These are phyloP conservation scores for Frieseomelitta varia DNA, from an alignment of 1,140 invertebrate genomes.

Conservation along the genomic window DNA sequence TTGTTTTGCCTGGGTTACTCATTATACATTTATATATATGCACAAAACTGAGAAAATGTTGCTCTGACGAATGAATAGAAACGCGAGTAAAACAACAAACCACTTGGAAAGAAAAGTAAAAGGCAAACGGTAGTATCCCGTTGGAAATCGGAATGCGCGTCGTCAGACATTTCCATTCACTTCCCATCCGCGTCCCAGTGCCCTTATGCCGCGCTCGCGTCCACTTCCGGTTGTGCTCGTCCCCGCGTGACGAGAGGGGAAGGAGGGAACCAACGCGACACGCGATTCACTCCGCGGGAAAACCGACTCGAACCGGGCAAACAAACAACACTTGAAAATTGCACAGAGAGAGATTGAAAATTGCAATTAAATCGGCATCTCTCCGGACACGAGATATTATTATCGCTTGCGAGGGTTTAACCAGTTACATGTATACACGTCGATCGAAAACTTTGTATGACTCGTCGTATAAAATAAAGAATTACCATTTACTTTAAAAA, in stretches of 20 bases:
- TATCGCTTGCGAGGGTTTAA: not conserved
- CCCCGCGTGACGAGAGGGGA: slow-evolving; percentile 73
- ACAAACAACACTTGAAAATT: not conserved
- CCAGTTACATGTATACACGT: no score
- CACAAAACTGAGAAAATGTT: no score
- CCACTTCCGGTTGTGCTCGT: slow-evolving; percentile 54
- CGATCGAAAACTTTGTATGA: no score
- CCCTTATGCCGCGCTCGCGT: slow-evolving; percentile 49
- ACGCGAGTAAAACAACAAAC: no score
- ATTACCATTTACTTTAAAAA: no score
- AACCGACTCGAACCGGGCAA: slow-evolving; percentile 67
- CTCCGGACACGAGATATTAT: not conserved
- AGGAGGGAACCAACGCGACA: slow-evolving; percentile 57
- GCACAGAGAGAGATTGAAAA: slow-evolving; percentile 5
- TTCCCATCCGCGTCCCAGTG: slow-evolving; percentile 54
- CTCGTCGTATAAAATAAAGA: no score
- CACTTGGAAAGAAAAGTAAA: not conserved
- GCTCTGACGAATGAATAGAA: no score
- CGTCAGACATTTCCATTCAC: slow-evolving; percentile 37
- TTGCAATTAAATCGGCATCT: slow-evolving; percentile 39
- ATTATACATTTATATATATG: no score
- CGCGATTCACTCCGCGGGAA: slow-evolving; percentile 69
- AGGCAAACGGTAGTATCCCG: not conserved
- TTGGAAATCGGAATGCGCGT: slow-evolving; percentile 30
- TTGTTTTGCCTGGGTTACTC: no score